Conservation (phyloP, 2,888 invertebrate species). For the Volucella inanis region DNA sequence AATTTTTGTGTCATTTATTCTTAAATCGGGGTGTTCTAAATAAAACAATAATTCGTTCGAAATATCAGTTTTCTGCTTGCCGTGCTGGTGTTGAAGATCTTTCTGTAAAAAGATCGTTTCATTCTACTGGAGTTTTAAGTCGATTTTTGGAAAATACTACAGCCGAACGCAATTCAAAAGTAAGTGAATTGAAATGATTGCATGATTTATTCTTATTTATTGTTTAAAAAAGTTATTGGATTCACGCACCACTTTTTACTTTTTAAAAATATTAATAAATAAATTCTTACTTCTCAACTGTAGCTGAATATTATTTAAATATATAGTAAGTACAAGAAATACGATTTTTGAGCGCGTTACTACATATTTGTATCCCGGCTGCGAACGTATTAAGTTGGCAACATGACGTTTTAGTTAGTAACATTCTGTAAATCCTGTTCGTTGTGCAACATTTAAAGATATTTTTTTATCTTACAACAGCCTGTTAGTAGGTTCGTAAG, state of each 20-base stretch:
- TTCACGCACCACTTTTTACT: no score
- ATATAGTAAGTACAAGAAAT: conserved; percentile 35
- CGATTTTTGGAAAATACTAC: conserved; percentile 19
- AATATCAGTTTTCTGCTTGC: conserved; percentile 11
- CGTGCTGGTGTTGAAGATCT: conserved; percentile 21
- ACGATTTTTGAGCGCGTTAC: conserved; percentile 61
- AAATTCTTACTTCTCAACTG: no score
- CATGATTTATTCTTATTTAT: conserved; percentile 37
- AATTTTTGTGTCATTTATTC: conserved; percentile 79
- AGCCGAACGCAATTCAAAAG: conserved; percentile 36
- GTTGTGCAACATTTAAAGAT: conserved; percentile 50
- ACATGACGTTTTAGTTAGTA: conserved; percentile 53
- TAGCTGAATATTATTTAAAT: not conserved
- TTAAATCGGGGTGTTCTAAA: conserved; percentile 76
- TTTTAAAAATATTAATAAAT: no score
- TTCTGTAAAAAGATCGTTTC: conserved; percentile 54
- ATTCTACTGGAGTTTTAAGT: conserved; percentile 17
- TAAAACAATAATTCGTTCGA: conserved; percentile 40
- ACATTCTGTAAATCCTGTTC: conserved; percentile 51
- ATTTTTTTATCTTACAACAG: not conserved
- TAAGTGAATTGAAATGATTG: conserved; percentile 53
- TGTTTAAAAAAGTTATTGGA: not conserved
- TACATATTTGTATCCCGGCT: conserved; percentile 38
- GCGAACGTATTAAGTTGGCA: conserved; percentile 60
- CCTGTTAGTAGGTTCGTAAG: not conserved